phyloP scores from a whole-genome alignment of 2,888 invertebrate species.

The Eueremaeus valkanovi region DNA sequence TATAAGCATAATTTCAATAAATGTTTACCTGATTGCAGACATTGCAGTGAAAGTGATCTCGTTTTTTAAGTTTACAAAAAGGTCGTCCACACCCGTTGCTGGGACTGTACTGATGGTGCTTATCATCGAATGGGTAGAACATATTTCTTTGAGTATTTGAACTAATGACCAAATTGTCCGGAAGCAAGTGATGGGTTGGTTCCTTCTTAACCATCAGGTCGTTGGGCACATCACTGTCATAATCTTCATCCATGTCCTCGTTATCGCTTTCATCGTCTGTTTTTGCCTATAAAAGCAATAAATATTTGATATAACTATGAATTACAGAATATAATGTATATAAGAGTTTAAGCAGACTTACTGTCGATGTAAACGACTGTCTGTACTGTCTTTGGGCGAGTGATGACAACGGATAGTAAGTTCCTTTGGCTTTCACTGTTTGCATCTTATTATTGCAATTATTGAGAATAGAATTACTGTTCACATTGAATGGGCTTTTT shows the following conservation, averaged over 20 bases:
- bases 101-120: constrained; percentile 59
- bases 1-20: no score
- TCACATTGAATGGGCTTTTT: constrained; percentile 24
- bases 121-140: constrained; percentile 40
- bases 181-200: background rate
- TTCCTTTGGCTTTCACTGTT: constrained; percentile 79
- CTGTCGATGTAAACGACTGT: constrained; percentile 35
- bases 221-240: constrained; percentile 8
- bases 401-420: constrained; percentile 78
- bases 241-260: constrained; percentile 31
- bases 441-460: constrained; percentile 55
- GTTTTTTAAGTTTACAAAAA: constrained; percentile 73
- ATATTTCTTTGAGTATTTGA: constrained; percentile 15
- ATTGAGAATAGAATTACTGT: background rate
- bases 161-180: background rate
- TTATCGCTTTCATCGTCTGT: constrained; percentile 15
- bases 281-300: background rate
- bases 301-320: background rate
- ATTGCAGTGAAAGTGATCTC: constrained; percentile 73
- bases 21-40: constrained; percentile 65
- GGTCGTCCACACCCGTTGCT: constrained; percentile 68
- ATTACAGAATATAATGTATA: background rate
- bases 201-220: background rate
- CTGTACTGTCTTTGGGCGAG: constrained; percentile 49
- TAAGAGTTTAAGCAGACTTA: background rate